phyloP scores from a whole-genome alignment of 2,113 vertebrate species.

The Oreochromis aureus region DNA sequence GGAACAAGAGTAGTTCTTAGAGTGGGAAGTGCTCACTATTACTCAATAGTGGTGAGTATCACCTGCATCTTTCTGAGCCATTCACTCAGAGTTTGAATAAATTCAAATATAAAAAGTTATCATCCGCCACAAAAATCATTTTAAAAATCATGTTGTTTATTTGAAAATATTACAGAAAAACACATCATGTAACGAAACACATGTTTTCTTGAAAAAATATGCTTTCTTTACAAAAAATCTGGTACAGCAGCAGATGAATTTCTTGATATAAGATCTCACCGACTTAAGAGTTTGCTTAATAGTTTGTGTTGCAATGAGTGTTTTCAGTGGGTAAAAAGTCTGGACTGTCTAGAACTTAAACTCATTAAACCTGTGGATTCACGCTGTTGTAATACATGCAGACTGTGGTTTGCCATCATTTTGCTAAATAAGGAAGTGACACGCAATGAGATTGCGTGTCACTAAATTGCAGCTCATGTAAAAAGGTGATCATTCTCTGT shows the following conservation, averaged over 20 bases:
- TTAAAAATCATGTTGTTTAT: neutral
- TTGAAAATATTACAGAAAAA: neutral
- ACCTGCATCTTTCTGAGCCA: neutral
- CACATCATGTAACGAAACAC: neutral
- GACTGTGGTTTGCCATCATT: neutral
- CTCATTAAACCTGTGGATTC: neutral
- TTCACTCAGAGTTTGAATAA: neutral
- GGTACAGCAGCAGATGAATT: neutral
- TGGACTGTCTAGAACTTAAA: neutral
- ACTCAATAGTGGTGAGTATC: constrained; percentile 82
- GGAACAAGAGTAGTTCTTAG: constrained; percentile 78
- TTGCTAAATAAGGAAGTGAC: too few relatives aligned
- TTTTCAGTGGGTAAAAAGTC: neutral
- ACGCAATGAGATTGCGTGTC: fast-evolving
- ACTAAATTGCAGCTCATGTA: fast-evolving
- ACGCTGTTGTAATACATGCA: neutral
- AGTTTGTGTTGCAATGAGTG: neutral
- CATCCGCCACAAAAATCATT: neutral
- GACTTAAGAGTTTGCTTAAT: neutral
- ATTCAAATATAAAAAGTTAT: neutral
- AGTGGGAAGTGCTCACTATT: constrained; percentile 89
- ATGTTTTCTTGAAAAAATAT: neutral
- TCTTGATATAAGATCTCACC: neutral
- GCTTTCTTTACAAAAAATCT: neutral
- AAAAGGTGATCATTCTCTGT: neutral